Base-by-base conservation (phyloP, 1,140 invertebrate genomes). In the Saccostrea echinata region DNA sequence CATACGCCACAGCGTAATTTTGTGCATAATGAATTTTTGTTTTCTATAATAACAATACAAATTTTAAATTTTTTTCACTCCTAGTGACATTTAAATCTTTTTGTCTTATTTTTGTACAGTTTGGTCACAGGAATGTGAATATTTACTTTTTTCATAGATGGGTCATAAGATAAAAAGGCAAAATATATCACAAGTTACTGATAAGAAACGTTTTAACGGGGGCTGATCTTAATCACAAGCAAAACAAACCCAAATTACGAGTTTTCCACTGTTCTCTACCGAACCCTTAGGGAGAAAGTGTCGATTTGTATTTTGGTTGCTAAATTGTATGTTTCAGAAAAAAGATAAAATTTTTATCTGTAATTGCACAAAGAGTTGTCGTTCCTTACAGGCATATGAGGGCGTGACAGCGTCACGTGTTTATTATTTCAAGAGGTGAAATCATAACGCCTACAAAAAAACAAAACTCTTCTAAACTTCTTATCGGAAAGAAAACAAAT, bases 291-390 rank as follows among this genome's bases (percentile, higher is more conserved):
- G 68, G 30, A 33, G 68, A 76, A 76, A 76, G 30, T 33, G 24
- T 61, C 55, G 55, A 61, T 61, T 61, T 61, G 55, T 61, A 61
- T 76, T 76, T 30, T 33, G 30, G 68, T 30, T 27, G 68, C 68
- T 76, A 76, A 76, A 76, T 76, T 35, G 27, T 76, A 76, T 76
- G 68, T 76, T 76, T 76, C 68, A 27, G 6, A 30, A 76, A 43
- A 24, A 76, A 76, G 68, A 76, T 76, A 76, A 76, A 76, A 27
- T 16, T 76, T 64, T 76, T 76, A 76, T 76, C 68, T 76, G 27
- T 27, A 76, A 27, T 33, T 76, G 13, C 11, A 27, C 33, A 76
- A 16, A 33, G 68, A 76, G 68, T 76, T 76, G 27, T 76, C 68
- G 68, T 76, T 33, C 68, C 68, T 76, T 76, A 16, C 24, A 76